Conservation (phyloP, 2,113 vertebrate species). For the Sclerurus mexicanus region DNA sequence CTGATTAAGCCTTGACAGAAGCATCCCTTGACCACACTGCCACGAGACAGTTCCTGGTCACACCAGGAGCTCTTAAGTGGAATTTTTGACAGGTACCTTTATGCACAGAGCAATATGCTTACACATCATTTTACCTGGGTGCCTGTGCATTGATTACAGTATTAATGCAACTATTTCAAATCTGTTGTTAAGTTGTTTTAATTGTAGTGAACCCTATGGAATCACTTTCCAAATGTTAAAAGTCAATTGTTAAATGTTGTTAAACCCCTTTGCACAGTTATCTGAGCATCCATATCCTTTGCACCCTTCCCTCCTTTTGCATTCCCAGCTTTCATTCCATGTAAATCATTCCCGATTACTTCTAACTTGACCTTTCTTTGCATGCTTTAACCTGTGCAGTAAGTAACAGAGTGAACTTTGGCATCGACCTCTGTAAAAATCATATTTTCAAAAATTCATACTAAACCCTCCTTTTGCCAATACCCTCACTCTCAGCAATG, state of each 20-base stretch:
- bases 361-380: background rate
- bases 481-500: background rate
- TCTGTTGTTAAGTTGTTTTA: background rate
- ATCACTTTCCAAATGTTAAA: background rate
- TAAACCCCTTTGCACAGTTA: background rate
- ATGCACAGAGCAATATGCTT: background rate
- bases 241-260: background rate
- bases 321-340: background rate
- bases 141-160: background rate
- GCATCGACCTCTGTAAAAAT: background rate
- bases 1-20: background rate
- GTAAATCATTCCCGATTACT: background rate
- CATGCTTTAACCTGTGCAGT: background rate
- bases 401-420: background rate
- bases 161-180: background rate
- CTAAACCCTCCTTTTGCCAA: background rate
- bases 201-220: background rate
- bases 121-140: background rate
- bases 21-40: background rate
- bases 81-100: background rate
- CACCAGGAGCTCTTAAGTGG: background rate
- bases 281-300: background rate
- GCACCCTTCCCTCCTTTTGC: background rate
- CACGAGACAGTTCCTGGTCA: rapidly evolving
- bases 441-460: background rate